These are phyloP conservation scores for Orthonyx spaldingii DNA, from an alignment of 2,113 vertebrate species.

Conservation along the genomic window DNA sequence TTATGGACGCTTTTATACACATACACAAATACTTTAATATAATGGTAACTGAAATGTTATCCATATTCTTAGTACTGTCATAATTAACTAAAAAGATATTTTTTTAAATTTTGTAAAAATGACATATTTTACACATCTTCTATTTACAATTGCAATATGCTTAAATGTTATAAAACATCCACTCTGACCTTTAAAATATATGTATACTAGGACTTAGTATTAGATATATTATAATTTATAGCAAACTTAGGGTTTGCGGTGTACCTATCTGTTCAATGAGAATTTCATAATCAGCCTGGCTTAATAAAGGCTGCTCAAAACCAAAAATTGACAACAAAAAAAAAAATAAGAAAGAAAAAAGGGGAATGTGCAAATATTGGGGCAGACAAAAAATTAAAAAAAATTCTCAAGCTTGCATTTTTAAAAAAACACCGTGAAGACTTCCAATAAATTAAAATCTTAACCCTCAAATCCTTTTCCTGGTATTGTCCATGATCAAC, in stretches of 20 bases:
- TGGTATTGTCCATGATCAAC: not conserved
- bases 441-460: slow-evolving; percentile 78
- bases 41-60: slow-evolving; percentile 77
- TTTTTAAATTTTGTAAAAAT: slow-evolving; percentile 87
- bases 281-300: slow-evolving; percentile 69
- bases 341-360: not conserved
- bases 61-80: slow-evolving; percentile 83
- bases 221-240: slow-evolving; percentile 76
- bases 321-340: not conserved
- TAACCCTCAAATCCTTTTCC: not conserved
- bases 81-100: slow-evolving; percentile 79
- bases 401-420: slow-evolving; percentile 45
- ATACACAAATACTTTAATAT: slow-evolving; percentile 83
- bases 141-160: slow-evolving; percentile 97
- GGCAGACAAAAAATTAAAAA: slow-evolving; percentile 35
- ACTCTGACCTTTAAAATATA: slow-evolving; percentile 83
- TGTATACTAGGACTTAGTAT: slow-evolving; percentile 73
- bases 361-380: slow-evolving; percentile 73
- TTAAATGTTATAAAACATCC: slow-evolving; percentile 95
- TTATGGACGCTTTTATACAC: slow-evolving; percentile 71
- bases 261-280: slow-evolving; percentile 74
- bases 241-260: slow-evolving; percentile 68
- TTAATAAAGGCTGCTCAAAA: slow-evolving; percentile 74
- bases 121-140: slow-evolving; percentile 97
- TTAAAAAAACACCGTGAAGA: slow-evolving; percentile 56